These are phyloP conservation scores for Zaprionus gabonicus DNA, from an alignment of 1,140 invertebrate species.

Conservation along the genomic window DNA sequence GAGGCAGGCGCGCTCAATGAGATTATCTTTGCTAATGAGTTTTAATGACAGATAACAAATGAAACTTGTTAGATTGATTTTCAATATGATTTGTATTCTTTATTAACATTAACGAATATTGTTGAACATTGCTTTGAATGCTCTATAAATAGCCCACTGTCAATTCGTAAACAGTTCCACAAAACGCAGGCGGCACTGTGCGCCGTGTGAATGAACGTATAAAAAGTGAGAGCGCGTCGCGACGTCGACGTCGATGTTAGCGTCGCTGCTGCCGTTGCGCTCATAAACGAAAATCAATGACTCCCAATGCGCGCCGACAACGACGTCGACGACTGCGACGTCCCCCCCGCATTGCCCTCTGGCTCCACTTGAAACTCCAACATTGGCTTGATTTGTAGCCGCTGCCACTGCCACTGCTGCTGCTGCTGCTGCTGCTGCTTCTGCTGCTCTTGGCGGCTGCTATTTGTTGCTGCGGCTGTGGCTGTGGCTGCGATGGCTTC, in stretches of 20 bases:
- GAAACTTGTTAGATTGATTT: constrained; percentile 2
- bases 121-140: neutral
- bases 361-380: constrained; percentile 17
- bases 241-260: constrained; percentile 27
- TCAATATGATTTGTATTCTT: neutral
- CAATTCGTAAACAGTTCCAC: neutral
- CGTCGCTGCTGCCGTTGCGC: constrained; percentile 45
- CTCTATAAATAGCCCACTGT: neutral
- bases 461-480: constrained; percentile 36
- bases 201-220: constrained; percentile 80
- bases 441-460: constrained; percentile 18
- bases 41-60: neutral
- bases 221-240: constrained; percentile 75
- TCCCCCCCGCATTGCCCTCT: neutral
- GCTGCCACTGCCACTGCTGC: constrained; percentile 1
- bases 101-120: neutral
- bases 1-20: neutral
- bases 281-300: constrained; percentile 83
- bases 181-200: constrained; percentile 52
- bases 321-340: constrained; percentile 21
- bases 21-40: constrained; percentile 6
- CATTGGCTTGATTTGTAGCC: constrained; percentile 31
- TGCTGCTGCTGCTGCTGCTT: constrained; percentile 5
- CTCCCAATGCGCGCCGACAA: constrained; percentile 65
- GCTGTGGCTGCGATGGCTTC: constrained; percentile 4